These are phyloP conservation scores for Nematostella vectensis DNA, from an alignment of 92 coral and sea anemone species.

Conservation along the genomic window DNA sequence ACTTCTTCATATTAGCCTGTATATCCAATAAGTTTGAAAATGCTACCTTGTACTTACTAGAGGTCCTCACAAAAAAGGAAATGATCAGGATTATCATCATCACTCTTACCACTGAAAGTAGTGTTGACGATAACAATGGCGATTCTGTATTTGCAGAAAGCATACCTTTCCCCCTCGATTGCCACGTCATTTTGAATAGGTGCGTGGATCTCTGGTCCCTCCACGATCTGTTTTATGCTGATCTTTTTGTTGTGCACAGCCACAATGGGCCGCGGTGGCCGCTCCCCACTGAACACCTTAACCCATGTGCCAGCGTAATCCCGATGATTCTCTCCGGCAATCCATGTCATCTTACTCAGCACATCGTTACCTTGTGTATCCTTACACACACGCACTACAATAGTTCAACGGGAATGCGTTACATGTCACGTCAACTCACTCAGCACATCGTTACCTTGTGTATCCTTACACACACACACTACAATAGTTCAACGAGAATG, in stretches of 20 bases:
- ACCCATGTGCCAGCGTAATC: constrained; percentile 69
- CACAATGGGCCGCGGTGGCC: constrained; percentile 49
- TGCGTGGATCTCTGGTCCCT: constrained; percentile 60
- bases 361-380: constrained; percentile 28
- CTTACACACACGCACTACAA: constrained; percentile 48
- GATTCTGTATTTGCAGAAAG: no score
- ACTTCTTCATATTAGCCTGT: no score
- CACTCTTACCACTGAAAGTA: no score
- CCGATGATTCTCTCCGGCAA: constrained; percentile 60
- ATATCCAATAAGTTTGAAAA: no score
- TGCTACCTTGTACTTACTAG: no score
- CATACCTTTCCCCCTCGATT: constrained; percentile 64
- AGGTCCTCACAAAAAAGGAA: no score
- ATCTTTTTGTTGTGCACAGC: constrained; percentile 60
- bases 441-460: constrained; percentile 29
- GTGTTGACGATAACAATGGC: no score
- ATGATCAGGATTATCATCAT: no score
- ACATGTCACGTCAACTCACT: constrained; percentile 13
- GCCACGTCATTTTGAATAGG: constrained; percentile 72
- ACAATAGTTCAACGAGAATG: no score
- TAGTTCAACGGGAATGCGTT: neutral
- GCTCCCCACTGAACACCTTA: constrained; percentile 69
- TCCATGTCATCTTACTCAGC: constrained; percentile 43
- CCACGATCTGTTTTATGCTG: constrained; percentile 44
- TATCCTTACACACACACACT: constrained; percentile 51